A percentile compares a stretch with the other conserved stretches of the same genome.
These are phyloP conservation scores for Platorchestia sp. DNA, from an alignment of 1,140 invertebrate genomes.

Conservation along the genomic window DNA sequence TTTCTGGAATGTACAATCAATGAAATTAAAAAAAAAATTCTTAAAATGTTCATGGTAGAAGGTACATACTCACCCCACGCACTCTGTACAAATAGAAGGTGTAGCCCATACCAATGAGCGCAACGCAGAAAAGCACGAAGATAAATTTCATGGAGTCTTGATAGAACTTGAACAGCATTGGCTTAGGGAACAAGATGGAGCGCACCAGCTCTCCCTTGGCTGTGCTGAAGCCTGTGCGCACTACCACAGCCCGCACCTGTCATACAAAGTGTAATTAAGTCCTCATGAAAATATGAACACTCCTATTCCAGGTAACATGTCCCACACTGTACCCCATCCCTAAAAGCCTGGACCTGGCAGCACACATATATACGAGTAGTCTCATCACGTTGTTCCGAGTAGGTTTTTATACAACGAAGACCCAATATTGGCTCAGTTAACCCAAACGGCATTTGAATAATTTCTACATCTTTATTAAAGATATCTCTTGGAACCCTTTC, in stretches of 20 bases:
- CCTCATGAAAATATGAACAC: background rate
- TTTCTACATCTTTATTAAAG: too few species aligned
- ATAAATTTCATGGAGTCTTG: slow-evolving; percentile 76
- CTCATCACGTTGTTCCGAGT: too few species aligned
- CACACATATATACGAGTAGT: background rate
- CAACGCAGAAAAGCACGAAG: slow-evolving; percentile 72
- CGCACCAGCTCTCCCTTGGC: slow-evolving; percentile 77
- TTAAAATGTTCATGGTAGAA: too few species aligned
- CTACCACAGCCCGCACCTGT: slow-evolving; percentile 74
- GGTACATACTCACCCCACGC: slow-evolving; percentile 67
- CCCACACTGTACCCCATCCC: background rate
- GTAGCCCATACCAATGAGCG: slow-evolving; percentile 74
- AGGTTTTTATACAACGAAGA: too few species aligned
- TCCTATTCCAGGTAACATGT: background rate
- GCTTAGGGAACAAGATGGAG: slow-evolving; percentile 77
- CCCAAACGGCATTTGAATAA: too few species aligned
- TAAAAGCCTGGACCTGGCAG: background rate
- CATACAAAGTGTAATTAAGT: background rate
- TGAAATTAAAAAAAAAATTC: too few species aligned
- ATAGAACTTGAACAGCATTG: slow-evolving; percentile 77
- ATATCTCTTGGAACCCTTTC: too few species aligned
- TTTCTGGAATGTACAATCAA: too few species aligned
- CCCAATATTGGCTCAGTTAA: too few species aligned
- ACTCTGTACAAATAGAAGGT: slow-evolving; percentile 71
- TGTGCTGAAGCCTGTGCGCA: slow-evolving; percentile 76